Percentiles rank a stretch among this genome's conserved stretches.
phyloP scores from a whole-genome alignment of 2,113 vertebrate genomes.

The Abramis brama region DNA sequence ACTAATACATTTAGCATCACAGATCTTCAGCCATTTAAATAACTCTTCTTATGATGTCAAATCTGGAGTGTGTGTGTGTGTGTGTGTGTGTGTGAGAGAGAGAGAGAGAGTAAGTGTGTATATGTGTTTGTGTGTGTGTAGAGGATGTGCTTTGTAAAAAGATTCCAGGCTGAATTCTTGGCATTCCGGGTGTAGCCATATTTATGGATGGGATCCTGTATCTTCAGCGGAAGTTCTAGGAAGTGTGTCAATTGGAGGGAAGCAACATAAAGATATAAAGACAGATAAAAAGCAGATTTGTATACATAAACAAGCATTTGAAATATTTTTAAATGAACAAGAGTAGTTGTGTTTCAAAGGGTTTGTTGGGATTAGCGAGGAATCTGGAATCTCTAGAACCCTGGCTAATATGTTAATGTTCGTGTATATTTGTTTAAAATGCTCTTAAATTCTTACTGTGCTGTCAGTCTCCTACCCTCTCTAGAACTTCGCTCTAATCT shows the following conservation, averaged over 20 bases:
- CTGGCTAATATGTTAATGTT: background rate
- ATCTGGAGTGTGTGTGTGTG: conserved; percentile 22
- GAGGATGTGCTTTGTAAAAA: conserved; percentile 61
- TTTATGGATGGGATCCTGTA: conserved; percentile 34
- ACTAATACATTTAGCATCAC: background rate
- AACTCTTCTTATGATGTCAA: background rate
- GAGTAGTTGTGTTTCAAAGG: conserved; percentile 7
- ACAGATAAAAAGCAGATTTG: background rate
- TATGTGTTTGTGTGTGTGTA: conserved; percentile 38
- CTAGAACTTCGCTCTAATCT: conserved; percentile 24
- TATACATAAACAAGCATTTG: background rate
- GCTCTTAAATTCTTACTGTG: conserved; percentile 21
- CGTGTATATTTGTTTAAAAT: conserved; percentile 19
- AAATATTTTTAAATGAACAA: conserved; percentile 8
- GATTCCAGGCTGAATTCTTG: conserved; percentile 59
- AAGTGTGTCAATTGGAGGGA: conserved; percentile 16
- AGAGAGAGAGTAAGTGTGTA: background rate
- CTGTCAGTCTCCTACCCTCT: background rate
- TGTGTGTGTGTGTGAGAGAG: background rate
- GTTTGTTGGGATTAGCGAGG: conserved; percentile 25
- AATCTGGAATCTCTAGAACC: background rate
- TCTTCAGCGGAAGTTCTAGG: conserved; percentile 12
- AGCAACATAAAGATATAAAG: conserved; percentile 3
- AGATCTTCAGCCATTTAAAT: background rate
- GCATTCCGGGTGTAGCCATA: conserved; percentile 49